phyloP scores from a whole-genome alignment of 1,140 invertebrate species.

The Pachypsylla venusta region DNA sequence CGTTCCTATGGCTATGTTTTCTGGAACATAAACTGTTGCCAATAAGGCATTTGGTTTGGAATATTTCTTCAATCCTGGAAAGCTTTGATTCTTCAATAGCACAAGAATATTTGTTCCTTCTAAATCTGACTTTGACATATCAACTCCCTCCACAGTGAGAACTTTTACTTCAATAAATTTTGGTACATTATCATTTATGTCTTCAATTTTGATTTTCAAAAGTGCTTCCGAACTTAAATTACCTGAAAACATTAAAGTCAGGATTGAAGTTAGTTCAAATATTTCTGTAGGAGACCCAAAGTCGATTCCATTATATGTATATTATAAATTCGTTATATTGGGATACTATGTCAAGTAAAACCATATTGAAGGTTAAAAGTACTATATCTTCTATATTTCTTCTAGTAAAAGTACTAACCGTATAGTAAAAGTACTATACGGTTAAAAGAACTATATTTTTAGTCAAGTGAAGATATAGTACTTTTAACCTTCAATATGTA shows the following conservation, averaged over 20 bases:
- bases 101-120: background rate
- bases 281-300: too few species aligned
- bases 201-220: constrained; percentile 51
- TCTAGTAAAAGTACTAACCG: too few species aligned
- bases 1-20: constrained; percentile 56
- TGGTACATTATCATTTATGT: constrained; percentile 74
- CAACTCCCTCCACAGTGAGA: constrained; percentile 44
- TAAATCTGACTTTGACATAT: constrained; percentile 33
- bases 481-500: too few species aligned
- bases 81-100: background rate
- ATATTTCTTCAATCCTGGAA: background rate
- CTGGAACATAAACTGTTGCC: constrained; percentile 52
- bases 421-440: too few species aligned
- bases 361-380: too few species aligned
- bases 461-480: too few species aligned
- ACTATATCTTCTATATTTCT: too few species aligned
- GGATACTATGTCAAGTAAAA: too few species aligned
- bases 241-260: constrained; percentile 30
- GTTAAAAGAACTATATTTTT: too few species aligned
- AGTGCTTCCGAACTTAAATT: constrained; percentile 53
- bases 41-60: constrained; percentile 14
- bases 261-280: background rate
- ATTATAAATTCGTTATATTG: too few species aligned
- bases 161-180: constrained; percentile 48
- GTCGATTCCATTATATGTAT: too few species aligned